These are phyloP conservation scores for Avahi laniger DNA, from an alignment of 2,797 vertebrate genomes.

Conservation along the genomic window DNA sequence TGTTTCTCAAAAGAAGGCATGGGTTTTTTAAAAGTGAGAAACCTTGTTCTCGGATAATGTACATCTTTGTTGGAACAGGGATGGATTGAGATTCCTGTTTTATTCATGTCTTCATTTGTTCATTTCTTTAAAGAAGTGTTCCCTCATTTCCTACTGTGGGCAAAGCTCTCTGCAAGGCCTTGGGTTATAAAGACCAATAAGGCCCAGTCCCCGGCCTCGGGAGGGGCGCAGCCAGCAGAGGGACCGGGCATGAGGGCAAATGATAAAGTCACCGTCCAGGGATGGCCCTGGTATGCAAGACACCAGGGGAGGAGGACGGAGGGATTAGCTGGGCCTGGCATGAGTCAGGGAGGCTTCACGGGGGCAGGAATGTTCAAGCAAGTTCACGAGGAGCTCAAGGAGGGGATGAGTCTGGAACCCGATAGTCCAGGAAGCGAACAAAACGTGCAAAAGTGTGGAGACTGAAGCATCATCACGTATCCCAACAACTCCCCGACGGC, in stretches of 20 bases:
- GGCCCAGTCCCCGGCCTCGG: not conserved
- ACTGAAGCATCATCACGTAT: not conserved
- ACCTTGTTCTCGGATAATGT: not conserved
- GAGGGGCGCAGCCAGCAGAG: not conserved
- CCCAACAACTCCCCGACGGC: not conserved
- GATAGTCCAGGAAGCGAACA: not conserved
- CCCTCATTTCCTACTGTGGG: not conserved
- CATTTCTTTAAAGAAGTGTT: not conserved
- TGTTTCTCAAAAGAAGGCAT: not conserved
- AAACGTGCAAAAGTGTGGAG: not conserved
- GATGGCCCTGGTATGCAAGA: not conserved
- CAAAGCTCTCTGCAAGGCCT: not conserved
- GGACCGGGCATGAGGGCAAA: not conserved
- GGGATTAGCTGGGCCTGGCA: not conserved
- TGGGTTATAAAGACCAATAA: not conserved
- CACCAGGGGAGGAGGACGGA: not conserved
- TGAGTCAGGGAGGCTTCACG: not conserved
- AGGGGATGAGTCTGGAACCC: not conserved
- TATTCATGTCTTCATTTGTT: not conserved
- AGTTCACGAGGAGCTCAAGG: not conserved
- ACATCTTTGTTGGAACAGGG: not conserved
- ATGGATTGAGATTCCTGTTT: not conserved
- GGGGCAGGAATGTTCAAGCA: not conserved
- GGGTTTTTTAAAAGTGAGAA: not conserved
- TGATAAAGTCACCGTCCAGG: not conserved